A percentile compares a stretch with the other conserved stretches of the same genome.
phyloP scores from a whole-genome alignment of 1,140 invertebrate species.

The Drosophila parabipectinata region DNA sequence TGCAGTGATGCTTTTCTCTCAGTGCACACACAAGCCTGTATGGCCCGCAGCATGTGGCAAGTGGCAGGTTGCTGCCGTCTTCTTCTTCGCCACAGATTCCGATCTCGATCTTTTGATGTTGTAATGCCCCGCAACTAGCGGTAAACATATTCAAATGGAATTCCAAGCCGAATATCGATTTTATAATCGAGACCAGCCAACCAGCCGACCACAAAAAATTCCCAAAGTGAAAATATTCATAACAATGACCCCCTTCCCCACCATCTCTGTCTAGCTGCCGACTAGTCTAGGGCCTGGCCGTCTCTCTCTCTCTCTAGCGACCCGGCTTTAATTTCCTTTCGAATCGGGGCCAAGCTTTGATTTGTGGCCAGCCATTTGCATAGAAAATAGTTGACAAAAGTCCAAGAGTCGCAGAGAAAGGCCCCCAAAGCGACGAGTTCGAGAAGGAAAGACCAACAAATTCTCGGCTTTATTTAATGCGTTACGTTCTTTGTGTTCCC shows the following conservation, averaged over 20 bases:
- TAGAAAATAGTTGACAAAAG: conserved; percentile 45
- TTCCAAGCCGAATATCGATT: conserved; percentile 33
- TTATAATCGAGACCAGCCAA: conserved; percentile 16
- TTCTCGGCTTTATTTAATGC: conserved; percentile 30
- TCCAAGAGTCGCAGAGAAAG: conserved; percentile 21
- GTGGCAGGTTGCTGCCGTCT: conserved; percentile 19
- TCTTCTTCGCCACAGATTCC: neutral
- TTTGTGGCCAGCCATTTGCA: conserved; percentile 48
- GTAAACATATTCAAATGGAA: conserved; percentile 47
- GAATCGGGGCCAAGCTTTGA: conserved; percentile 48
- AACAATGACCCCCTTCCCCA: conserved; percentile 11
- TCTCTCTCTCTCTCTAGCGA: neutral
- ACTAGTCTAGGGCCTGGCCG: neutral
- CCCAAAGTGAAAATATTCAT: conserved; percentile 45
- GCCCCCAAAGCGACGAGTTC: conserved; percentile 8
- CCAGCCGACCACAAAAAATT: conserved; percentile 7
- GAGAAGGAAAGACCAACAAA: conserved; percentile 33
- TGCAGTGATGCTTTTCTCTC: neutral
- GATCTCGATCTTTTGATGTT: conserved; percentile 33
- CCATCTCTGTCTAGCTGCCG: neutral
- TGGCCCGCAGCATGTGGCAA: conserved; percentile 11
- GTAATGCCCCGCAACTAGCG: conserved; percentile 42
- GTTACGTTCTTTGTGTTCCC: conserved; percentile 21
- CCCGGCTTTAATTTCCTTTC: conserved; percentile 21
- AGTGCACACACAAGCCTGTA: neutral